These are phyloP conservation scores for Eurois occulta DNA, from an alignment of 2,888 invertebrate species.

Conservation along the genomic window DNA sequence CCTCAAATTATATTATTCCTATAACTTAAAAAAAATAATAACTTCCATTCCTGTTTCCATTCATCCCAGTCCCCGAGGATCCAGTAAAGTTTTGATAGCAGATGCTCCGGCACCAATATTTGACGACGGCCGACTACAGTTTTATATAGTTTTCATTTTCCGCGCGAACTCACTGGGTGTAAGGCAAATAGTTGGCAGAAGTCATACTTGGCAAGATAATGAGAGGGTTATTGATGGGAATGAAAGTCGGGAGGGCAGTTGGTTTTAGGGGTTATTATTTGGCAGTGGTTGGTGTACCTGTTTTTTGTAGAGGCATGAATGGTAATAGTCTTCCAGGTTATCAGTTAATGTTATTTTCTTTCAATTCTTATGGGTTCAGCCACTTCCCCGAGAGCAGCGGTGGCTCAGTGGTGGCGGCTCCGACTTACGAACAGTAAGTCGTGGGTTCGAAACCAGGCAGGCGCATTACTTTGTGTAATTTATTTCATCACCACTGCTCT, in stretches of 20 bases:
- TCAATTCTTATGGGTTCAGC: background rate
- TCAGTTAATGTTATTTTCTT: background rate
- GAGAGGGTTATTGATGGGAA: background rate
- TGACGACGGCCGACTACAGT: constrained; percentile 75
- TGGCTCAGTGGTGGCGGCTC: too few relatives aligned
- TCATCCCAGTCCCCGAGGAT: constrained; percentile 55
- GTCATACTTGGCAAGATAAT: constrained; percentile 41
- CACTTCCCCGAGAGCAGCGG: too few relatives aligned
- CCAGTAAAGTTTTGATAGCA: constrained; percentile 82
- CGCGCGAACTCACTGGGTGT: constrained; percentile 67
- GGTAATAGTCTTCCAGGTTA: background rate
- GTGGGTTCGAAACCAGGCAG: too few relatives aligned
- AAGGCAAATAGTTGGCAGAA: constrained; percentile 61
- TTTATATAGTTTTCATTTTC: constrained; percentile 84
- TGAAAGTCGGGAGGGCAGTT: background rate
- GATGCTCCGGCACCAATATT: constrained; percentile 79
- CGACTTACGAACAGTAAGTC: too few relatives aligned
- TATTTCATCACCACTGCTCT: too few relatives aligned
- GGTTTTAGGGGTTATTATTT: constrained; percentile 20
- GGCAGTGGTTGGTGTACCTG: constrained; percentile 16
- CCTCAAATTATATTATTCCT: background rate
- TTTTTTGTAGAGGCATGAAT: background rate
- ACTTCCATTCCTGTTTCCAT: constrained; percentile 49
- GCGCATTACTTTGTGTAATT: too few relatives aligned
- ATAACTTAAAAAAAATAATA: background rate